Evolutionary conservation across 2,888 invertebrate genomes (phyloP).

Genomic region (Alloplasta piceator): DNA sequence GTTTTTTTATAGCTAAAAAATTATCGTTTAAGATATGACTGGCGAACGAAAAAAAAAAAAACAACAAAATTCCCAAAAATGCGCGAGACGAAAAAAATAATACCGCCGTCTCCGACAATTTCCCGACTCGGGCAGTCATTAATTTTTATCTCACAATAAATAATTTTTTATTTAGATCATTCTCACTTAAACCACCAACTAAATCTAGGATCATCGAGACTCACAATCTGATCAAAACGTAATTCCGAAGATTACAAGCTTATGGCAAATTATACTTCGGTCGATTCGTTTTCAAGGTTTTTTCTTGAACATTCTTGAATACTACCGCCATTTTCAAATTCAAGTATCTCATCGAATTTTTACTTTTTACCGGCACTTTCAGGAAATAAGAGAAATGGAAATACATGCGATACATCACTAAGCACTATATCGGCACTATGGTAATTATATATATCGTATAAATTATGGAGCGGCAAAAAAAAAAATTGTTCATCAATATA

Average conservation of each 20-base stretch:
- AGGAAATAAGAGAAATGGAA: not conserved
- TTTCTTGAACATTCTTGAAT: not conserved
- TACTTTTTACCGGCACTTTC: not conserved
- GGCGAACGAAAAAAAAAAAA: not conserved
- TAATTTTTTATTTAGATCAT: too few relatives aligned
- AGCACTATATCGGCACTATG: not conserved
- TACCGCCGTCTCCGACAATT: not conserved
- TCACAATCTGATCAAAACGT: too few relatives aligned
- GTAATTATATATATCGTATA: not conserved
- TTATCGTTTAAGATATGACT: not conserved
- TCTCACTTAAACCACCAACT: too few relatives aligned
- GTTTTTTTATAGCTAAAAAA: not conserved
- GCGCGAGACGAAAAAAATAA: not conserved
- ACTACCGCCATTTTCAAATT: not conserved
- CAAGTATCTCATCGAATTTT: not conserved
- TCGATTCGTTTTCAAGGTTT: too few relatives aligned
- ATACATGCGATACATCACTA: slow-evolving; percentile 1
- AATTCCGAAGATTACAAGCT: too few relatives aligned
- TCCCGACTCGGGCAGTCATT: not conserved
- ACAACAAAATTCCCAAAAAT: too few relatives aligned
- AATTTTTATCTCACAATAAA: too few relatives aligned
- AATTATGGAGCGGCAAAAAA: slow-evolving; percentile 1
- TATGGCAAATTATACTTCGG: too few relatives aligned
- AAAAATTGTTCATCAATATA: not conserved
- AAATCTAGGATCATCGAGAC: too few relatives aligned